Percentiles rank a stretch among this genome's conserved stretches.
phyloP scores from a whole-genome alignment of 2,888 invertebrate genomes.

The Ichneumoninae sp. region DNA sequence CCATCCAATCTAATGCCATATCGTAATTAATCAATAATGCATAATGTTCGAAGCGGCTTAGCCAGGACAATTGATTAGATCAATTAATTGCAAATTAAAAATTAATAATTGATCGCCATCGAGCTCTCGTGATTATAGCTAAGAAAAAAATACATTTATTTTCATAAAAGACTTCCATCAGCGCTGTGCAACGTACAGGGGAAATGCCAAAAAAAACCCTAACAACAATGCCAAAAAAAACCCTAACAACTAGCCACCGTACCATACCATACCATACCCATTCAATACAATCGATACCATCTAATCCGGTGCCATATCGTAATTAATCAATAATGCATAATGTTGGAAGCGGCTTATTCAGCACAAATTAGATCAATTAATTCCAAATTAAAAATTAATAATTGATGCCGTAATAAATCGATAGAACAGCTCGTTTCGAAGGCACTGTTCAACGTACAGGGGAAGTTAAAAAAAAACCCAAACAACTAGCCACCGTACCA shows the following conservation, averaged over 20 bases:
- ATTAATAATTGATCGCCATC: conserved; percentile 27
- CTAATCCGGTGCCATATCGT: neutral
- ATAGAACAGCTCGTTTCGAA: too few species aligned
- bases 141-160: conserved; percentile 66
- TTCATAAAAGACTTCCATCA: conserved; percentile 25
- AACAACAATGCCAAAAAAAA: conserved; percentile 1
- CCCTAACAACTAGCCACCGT: neutral
- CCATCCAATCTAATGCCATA: neutral
- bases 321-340: neutral
- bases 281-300: too few species aligned
- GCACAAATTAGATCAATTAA: too few species aligned
- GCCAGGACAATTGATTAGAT: too few species aligned
- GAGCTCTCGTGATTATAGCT: conserved; percentile 70
- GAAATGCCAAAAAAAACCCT: neutral
- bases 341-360: too few species aligned
- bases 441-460: neutral
- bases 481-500: neutral
- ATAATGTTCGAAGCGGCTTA: too few species aligned
- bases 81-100: too few species aligned
- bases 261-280: too few species aligned
- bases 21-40: neutral
- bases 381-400: too few species aligned
- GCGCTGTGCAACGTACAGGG: neutral
- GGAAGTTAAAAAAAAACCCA: neutral
- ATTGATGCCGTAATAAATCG: conserved; percentile 3